phyloP scores from a whole-genome alignment of 2,888 invertebrate species.

The Sinotaia quadrata region DNA sequence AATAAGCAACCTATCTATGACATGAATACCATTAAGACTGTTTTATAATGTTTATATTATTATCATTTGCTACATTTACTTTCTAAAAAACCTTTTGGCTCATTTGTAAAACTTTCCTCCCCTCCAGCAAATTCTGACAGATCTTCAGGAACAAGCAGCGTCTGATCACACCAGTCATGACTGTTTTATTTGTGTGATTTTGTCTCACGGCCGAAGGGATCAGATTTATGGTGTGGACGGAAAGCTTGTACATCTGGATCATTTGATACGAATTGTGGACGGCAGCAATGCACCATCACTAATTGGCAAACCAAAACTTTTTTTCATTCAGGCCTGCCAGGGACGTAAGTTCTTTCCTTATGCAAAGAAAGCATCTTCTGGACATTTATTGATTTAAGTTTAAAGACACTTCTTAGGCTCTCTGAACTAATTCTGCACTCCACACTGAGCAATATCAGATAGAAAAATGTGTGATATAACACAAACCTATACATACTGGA shows the following conservation, averaged over 20 bases:
- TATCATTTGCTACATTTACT: no score
- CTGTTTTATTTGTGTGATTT: conserved; percentile 16
- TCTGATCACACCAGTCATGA: neutral
- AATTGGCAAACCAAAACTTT: conserved; percentile 35
- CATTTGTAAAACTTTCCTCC: no score
- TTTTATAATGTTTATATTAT: no score
- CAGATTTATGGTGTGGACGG: conserved; percentile 26
- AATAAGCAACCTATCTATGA: no score
- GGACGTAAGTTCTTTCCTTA: conserved; percentile 31
- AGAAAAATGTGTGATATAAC: no score
- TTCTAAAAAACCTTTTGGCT: no score
- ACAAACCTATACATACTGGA: no score
- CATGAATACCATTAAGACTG: no score
- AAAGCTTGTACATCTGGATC: neutral
- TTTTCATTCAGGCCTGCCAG: conserved; percentile 39
- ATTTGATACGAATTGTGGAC: neutral
- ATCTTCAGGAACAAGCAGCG: neutral
- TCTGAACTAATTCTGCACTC: no score
- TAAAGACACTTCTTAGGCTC: no score
- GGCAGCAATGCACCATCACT: conserved; percentile 8
- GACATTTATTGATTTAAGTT: no score
- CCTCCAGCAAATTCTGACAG: conserved; percentile 14
- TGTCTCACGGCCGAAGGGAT: conserved; percentile 26
- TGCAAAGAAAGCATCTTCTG: neutral
- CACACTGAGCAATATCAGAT: no score